Conservation (phyloP, 2,113 vertebrate genomes). For the Sphaerodactylus townsendi region DNA sequence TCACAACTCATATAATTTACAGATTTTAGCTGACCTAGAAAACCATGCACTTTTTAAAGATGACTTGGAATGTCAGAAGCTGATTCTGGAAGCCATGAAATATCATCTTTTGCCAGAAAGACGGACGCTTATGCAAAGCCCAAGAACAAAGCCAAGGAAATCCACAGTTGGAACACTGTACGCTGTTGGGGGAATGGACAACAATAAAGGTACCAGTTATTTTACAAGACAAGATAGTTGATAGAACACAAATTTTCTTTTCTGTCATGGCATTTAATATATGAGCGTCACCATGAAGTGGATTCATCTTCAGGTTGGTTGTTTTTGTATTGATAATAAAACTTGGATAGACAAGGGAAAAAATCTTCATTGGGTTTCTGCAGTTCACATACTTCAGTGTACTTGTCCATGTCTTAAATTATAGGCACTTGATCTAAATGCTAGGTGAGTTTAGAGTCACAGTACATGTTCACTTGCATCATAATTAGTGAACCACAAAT, state of each 20-base stretch:
- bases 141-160: conserved; percentile 83
- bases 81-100: conserved; percentile 86
- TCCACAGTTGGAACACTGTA: conserved; percentile 82
- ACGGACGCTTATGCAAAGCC: conserved; percentile 84
- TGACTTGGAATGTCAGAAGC: conserved; percentile 83
- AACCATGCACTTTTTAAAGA: conserved; percentile 83
- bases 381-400: neutral
- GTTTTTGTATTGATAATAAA: neutral
- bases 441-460: neutral
- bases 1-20: conserved; percentile 51
- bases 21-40: conserved; percentile 84
- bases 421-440: neutral
- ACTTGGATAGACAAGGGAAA: neutral
- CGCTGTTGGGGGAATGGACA: conserved; percentile 85
- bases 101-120: conserved; percentile 83
- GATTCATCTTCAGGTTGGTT: neutral
- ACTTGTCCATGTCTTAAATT: neutral
- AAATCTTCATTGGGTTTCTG: neutral
- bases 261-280: neutral
- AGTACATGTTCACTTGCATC: no score
- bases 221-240: neutral
- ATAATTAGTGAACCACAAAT: no score
- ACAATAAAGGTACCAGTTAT: conserved; percentile 78
- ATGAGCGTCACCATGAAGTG: neutral
- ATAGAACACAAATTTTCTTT: neutral